Conservation (phyloP, 2,797 vertebrate species). For the Enoplosus armatus region DNA sequence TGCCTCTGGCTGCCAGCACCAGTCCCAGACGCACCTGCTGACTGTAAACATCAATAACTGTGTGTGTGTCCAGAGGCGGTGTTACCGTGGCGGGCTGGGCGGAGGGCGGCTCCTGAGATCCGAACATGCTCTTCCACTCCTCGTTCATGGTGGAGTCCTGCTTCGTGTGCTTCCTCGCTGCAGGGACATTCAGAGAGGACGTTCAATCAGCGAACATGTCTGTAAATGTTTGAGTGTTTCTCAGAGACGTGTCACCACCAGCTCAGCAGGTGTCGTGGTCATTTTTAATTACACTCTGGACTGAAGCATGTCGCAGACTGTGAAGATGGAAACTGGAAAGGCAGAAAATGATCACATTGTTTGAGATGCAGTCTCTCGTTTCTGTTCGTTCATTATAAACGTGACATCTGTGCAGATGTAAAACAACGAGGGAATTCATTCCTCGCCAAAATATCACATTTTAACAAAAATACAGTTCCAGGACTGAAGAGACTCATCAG, state of each 20-base stretch:
- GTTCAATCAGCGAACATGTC: background rate
- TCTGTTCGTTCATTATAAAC: too few relatives aligned
- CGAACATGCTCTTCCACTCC: conserved; percentile 99
- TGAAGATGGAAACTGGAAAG: too few relatives aligned
- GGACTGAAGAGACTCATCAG: background rate
- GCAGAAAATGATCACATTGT: background rate
- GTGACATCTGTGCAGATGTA: background rate
- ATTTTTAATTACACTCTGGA: too few relatives aligned
- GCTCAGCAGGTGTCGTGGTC: too few relatives aligned
- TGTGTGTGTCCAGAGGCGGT: too few relatives aligned
- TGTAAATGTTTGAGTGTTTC: background rate
- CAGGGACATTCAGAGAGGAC: too few relatives aligned
- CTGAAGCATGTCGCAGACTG: too few relatives aligned
- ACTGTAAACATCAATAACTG: background rate
- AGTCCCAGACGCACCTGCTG: background rate
- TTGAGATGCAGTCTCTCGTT: background rate
- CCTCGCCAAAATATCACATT: background rate
- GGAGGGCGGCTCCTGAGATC: conserved; percentile 92
- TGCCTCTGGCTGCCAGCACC: background rate
- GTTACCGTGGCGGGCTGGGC: conserved; percentile 82
- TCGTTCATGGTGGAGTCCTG: conserved; percentile 97
- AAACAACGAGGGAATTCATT: background rate
- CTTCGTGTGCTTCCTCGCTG: conserved; percentile 95
- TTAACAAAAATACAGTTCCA: background rate
- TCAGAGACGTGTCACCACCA: background rate